Evolutionary conservation across 23 tunicate species (phyloP).

Genomic region (Botrylloides violaceus): DNA sequence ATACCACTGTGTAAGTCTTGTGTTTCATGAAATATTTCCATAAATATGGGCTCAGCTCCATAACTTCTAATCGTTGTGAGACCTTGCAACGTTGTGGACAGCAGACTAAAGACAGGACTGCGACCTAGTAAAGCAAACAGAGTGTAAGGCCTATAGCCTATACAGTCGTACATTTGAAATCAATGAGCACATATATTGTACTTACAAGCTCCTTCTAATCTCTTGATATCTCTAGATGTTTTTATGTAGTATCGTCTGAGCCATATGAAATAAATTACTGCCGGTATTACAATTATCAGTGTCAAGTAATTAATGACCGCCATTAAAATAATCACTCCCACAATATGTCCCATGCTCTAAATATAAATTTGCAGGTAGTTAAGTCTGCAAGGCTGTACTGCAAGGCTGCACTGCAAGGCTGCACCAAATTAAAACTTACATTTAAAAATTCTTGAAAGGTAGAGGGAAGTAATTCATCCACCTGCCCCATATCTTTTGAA

Average conservation of each 20-base stretch:
- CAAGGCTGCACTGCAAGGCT: no score
- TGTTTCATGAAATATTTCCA: constrained; percentile 30
- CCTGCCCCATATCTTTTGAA: constrained; percentile 92
- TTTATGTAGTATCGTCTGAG: constrained; percentile 59
- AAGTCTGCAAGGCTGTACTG: not conserved
- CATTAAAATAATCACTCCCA: constrained; percentile 19
- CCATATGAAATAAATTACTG: constrained; percentile 49
- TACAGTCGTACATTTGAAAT: not conserved
- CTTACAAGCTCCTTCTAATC: constrained; percentile 86
- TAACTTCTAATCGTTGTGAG: constrained; percentile 64
- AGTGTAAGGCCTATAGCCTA: not conserved
- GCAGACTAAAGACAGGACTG: constrained; percentile 77
- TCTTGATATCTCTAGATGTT: constrained; percentile 75
- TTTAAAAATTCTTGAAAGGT: constrained; percentile 35
- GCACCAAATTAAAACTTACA: constrained; percentile 39
- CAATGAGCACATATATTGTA: no score
- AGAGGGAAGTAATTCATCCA: constrained; percentile 66
- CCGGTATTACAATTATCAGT: constrained; percentile 50
- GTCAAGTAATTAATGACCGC: constrained; percentile 42
- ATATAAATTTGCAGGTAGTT: constrained; percentile 12
- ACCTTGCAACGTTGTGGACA: constrained; percentile 77
- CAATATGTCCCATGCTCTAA: constrained; percentile 18
- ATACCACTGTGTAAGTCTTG: constrained; percentile 85
- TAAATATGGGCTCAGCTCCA: constrained; percentile 36
- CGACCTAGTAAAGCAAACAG: constrained; percentile 28